These are phyloP conservation scores for Camptogramma bilineatum DNA, from an alignment of 2,888 invertebrate species.

Conservation along the genomic window DNA sequence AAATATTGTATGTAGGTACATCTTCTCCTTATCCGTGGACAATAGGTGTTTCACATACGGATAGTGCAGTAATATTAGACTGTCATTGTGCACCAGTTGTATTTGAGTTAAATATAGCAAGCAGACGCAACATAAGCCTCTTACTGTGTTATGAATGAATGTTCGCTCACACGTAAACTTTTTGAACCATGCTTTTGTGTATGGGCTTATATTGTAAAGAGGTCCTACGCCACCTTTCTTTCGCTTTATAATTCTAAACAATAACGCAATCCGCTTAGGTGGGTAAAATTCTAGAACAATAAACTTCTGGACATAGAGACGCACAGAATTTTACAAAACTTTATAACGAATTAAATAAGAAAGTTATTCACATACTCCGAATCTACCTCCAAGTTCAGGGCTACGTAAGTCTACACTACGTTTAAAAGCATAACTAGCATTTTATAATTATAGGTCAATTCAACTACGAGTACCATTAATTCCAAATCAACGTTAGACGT, in stretches of 20 bases:
- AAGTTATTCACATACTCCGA: not conserved
- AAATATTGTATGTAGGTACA: not conserved
- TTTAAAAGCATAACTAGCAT: too few species aligned
- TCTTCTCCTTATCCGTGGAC: not conserved
- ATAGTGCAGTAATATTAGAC: not conserved
- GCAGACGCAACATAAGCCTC: constrained; percentile 2
- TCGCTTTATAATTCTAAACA: constrained; percentile 4
- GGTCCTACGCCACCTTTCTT: constrained; percentile 5
- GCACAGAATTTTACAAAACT: not conserved
- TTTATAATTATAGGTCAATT: too few species aligned
- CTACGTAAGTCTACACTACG: too few species aligned
- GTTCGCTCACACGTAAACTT: constrained; percentile 2
- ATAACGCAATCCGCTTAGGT: constrained; percentile 23
- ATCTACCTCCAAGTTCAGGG: not conserved
- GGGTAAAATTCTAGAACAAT: constrained; percentile 12
- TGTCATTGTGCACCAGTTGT: not conserved
- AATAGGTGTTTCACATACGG: not conserved
- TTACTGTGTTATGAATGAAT: constrained; percentile 1
- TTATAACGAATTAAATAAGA: not conserved
- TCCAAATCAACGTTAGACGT: too few species aligned
- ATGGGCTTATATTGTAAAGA: constrained; percentile 8
- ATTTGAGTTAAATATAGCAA: not conserved
- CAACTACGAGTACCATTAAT: too few species aligned
- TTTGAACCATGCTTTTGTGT: not conserved
- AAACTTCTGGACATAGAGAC: not conserved